Conservation (phyloP, 2,113 vertebrate genomes). For the Stigmatopora nigra region DNA sequence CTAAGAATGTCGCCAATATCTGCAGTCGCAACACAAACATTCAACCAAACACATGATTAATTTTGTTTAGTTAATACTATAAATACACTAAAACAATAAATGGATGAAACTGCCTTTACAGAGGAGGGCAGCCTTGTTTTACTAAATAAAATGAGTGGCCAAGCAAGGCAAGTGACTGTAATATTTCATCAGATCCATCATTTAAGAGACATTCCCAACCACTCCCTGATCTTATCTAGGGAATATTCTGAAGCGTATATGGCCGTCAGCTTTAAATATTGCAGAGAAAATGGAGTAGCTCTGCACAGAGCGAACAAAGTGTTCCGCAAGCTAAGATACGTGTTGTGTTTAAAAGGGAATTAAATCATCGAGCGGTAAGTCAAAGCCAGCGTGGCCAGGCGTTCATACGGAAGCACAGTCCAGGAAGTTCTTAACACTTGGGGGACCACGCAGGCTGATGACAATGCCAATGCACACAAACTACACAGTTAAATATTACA, state of each 20-base stretch:
- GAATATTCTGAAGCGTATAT: not conserved
- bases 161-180: not conserved
- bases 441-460: constrained; percentile 4
- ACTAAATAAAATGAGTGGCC: not conserved
- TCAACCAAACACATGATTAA: too few relatives aligned
- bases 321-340: constrained; percentile 23
- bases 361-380: constrained; percentile 32
- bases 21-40: too few relatives aligned
- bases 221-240: not conserved
- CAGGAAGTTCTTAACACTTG: constrained; percentile 41
- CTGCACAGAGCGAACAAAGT: constrained; percentile 25
- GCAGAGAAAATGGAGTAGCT: constrained; percentile 22
- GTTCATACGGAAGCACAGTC: constrained; percentile 28
- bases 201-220: not conserved
- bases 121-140: not conserved
- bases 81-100: too few relatives aligned
- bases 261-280: constrained; percentile 12
- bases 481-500: constrained; percentile 12
- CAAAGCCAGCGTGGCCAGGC: constrained; percentile 21
- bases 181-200: not conserved
- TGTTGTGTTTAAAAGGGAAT: constrained; percentile 35
- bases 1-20: too few relatives aligned
- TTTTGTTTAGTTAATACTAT: too few relatives aligned
- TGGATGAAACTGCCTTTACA: not conserved
- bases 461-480: not conserved